Conservation (phyloP, 1,140 invertebrate species). For the Bombus soroeensis region DNA sequence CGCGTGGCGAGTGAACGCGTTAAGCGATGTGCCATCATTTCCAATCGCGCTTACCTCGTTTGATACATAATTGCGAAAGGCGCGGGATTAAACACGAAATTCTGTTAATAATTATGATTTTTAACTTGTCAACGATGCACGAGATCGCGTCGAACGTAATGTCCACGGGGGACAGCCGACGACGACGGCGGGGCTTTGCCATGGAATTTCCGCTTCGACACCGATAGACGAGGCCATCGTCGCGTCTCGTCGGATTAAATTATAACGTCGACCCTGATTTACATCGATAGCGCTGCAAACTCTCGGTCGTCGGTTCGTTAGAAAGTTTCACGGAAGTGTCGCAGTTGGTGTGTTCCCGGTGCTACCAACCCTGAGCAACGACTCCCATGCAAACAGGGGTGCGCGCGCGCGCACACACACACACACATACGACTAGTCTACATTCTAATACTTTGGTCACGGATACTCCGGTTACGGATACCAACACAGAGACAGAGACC, state of each 20-base stretch:
- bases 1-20: no score
- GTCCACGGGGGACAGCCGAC: neutral
- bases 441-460: neutral
- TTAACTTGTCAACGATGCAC: neutral
- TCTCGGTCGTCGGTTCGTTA: slow-evolving; percentile 43
- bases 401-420: neutral
- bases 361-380: slow-evolving; percentile 23
- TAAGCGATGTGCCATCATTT: no score
- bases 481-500: no score
- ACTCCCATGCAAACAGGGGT: slow-evolving; percentile 40
- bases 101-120: no score
- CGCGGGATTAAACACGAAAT: no score
- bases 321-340: slow-evolving; percentile 56
- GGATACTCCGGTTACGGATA: neutral
- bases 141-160: neutral
- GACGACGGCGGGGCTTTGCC: neutral
- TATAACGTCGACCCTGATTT: slow-evolving; percentile 56
- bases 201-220: slow-evolving; percentile 27
- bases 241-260: slow-evolving; percentile 50
- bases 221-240: slow-evolving; percentile 24
- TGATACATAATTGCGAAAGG: no score
- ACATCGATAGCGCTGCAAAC: slow-evolving; percentile 51
- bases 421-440: no score
- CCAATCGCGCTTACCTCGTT: no score
- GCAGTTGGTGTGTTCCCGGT: slow-evolving; percentile 33